A percentile compares a stretch with the other conserved stretches of the same genome.
Conservation (phyloP, 2,888 invertebrate species). For the Neoaliturus tenellus region DNA sequence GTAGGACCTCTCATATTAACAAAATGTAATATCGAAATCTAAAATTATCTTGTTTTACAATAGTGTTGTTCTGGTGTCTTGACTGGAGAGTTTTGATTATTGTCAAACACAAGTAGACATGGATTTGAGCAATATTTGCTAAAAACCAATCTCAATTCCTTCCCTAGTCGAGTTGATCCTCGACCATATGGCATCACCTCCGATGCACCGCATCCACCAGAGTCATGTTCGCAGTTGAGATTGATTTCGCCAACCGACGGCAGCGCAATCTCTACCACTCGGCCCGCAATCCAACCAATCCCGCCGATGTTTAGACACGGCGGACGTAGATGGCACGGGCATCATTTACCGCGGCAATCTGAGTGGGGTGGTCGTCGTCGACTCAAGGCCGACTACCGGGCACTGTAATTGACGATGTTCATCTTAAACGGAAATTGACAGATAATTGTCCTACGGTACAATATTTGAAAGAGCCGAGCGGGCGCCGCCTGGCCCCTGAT, state of each 20-base stretch:
- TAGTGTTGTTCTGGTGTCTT: too few species aligned
- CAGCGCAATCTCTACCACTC: too few species aligned
- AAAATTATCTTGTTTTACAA: too few species aligned
- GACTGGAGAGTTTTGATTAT: too few species aligned
- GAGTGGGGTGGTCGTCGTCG: slow-evolving; percentile 7
- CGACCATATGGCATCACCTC: background rate
- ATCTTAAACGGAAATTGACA: slow-evolving; percentile 51
- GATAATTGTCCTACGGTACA: slow-evolving; percentile 49
- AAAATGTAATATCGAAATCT: too few species aligned
- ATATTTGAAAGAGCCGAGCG: slow-evolving; percentile 32
- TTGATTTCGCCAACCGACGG: slow-evolving; percentile 30
- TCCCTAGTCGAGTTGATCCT: too few species aligned
- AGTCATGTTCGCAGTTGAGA: background rate
- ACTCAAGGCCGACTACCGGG: slow-evolving; percentile 23
- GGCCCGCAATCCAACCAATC: background rate
- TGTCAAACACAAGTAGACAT: too few species aligned
- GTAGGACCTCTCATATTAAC: too few species aligned
- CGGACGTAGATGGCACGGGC: slow-evolving; percentile 23
- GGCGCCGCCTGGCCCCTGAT: background rate
- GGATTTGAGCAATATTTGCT: too few species aligned
- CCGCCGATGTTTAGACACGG: slow-evolving; percentile 8
- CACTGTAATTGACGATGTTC: slow-evolving; percentile 41
- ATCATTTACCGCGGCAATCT: slow-evolving; percentile 45
- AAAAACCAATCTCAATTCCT: too few species aligned
- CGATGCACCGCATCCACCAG: background rate